phyloP scores from a whole-genome alignment of 2,888 invertebrate genomes.

The Agrotis puta region DNA sequence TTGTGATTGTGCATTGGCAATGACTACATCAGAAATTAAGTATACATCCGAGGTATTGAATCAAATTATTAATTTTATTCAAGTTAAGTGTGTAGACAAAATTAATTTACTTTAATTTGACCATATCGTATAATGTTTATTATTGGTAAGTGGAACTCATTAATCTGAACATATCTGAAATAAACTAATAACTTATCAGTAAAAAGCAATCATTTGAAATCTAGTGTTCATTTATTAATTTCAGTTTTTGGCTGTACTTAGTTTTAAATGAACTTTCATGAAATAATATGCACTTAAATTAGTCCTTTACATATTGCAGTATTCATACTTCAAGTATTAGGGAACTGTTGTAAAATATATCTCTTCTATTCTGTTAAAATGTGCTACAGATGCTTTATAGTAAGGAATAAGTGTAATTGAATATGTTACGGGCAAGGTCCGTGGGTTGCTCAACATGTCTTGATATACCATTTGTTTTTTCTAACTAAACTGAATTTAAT shows the following conservation, averaged over 20 bases:
- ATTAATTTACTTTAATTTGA: constrained; percentile 50
- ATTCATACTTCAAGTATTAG: constrained; percentile 64
- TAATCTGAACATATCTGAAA: constrained; percentile 67
- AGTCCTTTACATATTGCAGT: constrained; percentile 50
- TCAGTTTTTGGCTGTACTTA: constrained; percentile 41
- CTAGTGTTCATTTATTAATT: constrained; percentile 47
- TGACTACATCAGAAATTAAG: constrained; percentile 12
- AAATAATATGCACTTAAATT: constrained; percentile 21
- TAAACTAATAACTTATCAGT: constrained; percentile 42
- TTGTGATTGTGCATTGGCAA: constrained; percentile 31
- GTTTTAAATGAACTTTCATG: constrained; percentile 30
- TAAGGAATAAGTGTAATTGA: constrained; percentile 64
- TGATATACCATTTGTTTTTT: background rate
- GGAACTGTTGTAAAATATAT: constrained; percentile 42
- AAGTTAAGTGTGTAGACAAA: constrained; percentile 18
- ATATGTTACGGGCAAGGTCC: constrained; percentile 45
- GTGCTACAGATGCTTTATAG: constrained; percentile 63
- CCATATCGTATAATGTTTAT: constrained; percentile 61
- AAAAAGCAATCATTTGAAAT: constrained; percentile 54
- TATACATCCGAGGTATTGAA: constrained; percentile 3
- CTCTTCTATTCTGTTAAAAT: constrained; percentile 43
- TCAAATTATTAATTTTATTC: constrained; percentile 4
- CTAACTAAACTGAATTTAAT: too few species aligned
- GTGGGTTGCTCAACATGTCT: background rate
- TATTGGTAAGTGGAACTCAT: constrained; percentile 45